These are phyloP conservation scores for Ibycter americanus DNA, from an alignment of 2,797 vertebrate genomes.

Conservation along the genomic window DNA sequence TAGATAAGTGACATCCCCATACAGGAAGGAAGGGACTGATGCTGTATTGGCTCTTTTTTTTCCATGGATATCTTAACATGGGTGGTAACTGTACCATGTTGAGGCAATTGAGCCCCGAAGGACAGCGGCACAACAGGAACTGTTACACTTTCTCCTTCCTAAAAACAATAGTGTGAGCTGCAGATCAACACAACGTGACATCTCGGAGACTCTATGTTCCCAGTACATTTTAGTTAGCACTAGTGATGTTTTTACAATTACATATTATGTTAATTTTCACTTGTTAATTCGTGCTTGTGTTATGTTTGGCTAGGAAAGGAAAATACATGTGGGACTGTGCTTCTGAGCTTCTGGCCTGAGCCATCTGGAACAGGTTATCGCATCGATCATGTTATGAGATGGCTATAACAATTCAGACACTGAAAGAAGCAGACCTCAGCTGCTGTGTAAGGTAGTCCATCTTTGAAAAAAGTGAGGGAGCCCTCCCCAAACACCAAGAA, in stretches of 20 bases:
- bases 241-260: not conserved
- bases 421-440: not conserved
- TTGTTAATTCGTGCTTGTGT: conserved; percentile 12
- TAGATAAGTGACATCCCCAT: not conserved
- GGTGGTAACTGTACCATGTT: not conserved
- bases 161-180: not conserved
- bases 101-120: not conserved
- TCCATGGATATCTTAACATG: not conserved
- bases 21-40: not conserved
- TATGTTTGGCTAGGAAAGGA: conserved; percentile 30
- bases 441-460: not conserved
- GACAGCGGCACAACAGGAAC: not conserved
- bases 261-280: not conserved
- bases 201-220: not conserved
- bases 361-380: conserved; percentile 52
- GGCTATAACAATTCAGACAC: not conserved
- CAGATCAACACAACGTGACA: not conserved
- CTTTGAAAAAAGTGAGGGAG: not conserved
- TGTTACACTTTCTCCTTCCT: not conserved
- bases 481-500: not conserved
- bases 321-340: not conserved
- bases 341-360: not conserved
- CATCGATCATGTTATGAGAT: not conserved
- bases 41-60: not conserved
- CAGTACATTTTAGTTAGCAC: not conserved